A percentile compares a stretch with the other conserved stretches of the same genome.
These are phyloP conservation scores for Polydrusus tereticollis DNA, from an alignment of 2,888 invertebrate genomes.

Conservation along the genomic window DNA sequence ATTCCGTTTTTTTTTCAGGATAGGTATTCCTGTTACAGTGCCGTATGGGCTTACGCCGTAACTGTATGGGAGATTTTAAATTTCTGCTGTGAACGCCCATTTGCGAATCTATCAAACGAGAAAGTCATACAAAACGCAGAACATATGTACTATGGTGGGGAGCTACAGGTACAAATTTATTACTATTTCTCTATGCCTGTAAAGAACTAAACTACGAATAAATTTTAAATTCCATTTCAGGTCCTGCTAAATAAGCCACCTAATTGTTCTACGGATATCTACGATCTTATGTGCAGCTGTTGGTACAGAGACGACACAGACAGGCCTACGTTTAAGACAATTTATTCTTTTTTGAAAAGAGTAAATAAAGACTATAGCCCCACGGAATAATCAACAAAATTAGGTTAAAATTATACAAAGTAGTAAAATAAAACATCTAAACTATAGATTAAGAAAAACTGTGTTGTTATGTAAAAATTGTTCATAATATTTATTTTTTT, in stretches of 20 bases:
- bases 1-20: constrained; percentile 69
- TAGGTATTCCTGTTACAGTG: constrained; percentile 74
- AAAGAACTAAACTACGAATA: too few relatives aligned
- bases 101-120: constrained; percentile 73
- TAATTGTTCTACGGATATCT: constrained; percentile 81
- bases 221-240: too few relatives aligned
- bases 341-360: constrained; percentile 78
- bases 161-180: constrained; percentile 69
- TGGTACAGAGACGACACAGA: constrained; percentile 74
- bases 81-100: constrained; percentile 73
- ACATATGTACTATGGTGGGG: constrained; percentile 75
- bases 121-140: constrained; percentile 76
- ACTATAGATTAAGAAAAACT: too few relatives aligned
- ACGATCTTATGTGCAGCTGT: constrained; percentile 81
- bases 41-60: constrained; percentile 76
- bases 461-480: too few relatives aligned
- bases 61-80: constrained; percentile 76
- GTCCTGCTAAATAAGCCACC: constrained; percentile 77
- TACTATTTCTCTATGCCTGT: too few relatives aligned
- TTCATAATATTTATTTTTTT: too few relatives aligned
- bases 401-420: not conserved
- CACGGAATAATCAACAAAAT: constrained; percentile 58
- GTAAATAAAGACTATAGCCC: constrained; percentile 71
- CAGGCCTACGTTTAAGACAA: constrained; percentile 75
- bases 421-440: not conserved